Evolutionary conservation across 2,888 invertebrate species (phyloP), one percentile per base, ranked within the genome.

Genomic region (Amiota minor): DNA sequence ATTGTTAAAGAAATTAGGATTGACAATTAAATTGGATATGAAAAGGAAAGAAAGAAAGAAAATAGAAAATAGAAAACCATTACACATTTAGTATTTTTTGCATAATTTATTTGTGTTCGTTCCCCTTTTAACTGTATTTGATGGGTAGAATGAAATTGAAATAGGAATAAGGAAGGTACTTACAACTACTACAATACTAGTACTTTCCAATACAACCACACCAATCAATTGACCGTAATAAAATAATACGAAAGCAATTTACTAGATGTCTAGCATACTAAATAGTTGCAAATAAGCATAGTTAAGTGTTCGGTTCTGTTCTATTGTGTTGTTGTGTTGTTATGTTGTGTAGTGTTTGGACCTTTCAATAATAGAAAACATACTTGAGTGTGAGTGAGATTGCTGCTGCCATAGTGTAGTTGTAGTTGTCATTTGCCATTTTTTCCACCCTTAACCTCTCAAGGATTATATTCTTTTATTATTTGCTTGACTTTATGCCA

Each of bases 161-260:
- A 35, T 35, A 35, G 35, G 35, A 35, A 35, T 35, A 35, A 35
- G 35, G 35, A 35, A 35, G 35, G 35, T 35, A 35, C 35, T 35
- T 35, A 35, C 35, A 35, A 35, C 35, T 35, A 35, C 4, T 35
- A n/a, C n/a, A n/a, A n/a, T n/a, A n/a, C 6, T 35, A 35, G 6
- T 35, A 23, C 23, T 35, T 35, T 6, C 35, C 0, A 4, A 35
- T 6, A 35, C 35, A 35, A 35, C 56, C 68, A 76, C 35, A n/a
- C n/a, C n/a, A 76, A 76, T 85, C 84, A 85, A 85, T 83, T 82
- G 85, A 77, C 80, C 84, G 82, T 82, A 83, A 85, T 83, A 83
- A 83, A 83, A 78, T 85, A 82, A 81, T 81, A 82, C 80, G 81
- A 84, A 83, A 78, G 84, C 85, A 78, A 82, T 78, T 75, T 79